Percentiles rank a stretch among this genome's conserved stretches.
Evolutionary conservation across 2,797 vertebrate genomes (phyloP).

Genomic region (Clamator glandarius): DNA sequence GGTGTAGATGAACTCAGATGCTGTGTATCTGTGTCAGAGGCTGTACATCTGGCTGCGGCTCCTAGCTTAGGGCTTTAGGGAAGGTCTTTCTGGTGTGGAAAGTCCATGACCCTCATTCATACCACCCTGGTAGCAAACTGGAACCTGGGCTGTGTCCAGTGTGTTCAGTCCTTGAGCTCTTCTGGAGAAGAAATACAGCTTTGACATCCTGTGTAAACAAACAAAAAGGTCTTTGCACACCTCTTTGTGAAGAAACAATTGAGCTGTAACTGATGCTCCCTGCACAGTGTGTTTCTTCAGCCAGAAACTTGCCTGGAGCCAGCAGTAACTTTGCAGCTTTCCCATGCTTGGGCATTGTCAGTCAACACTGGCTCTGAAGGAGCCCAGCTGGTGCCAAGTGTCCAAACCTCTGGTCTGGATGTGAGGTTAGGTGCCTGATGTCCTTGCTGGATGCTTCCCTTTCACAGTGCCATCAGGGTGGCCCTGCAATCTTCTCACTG

Average conservation of each 20-base stretch:
- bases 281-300: background rate
- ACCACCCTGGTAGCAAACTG: constrained; percentile 51
- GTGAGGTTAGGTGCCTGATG: background rate
- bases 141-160: background rate
- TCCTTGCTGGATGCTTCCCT: background rate
- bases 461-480: background rate
- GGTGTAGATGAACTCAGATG: constrained; percentile 9
- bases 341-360: background rate
- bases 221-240: constrained; percentile 31
- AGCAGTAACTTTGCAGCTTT: constrained; percentile 16
- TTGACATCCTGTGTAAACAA: constrained; percentile 20
- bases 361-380: background rate
- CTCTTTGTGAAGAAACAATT: constrained; percentile 47
- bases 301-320: constrained; percentile 2
- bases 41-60: constrained; percentile 51
- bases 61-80: background rate
- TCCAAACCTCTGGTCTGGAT: background rate
- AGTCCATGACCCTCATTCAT: constrained; percentile 2
- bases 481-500: background rate
- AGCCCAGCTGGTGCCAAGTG: background rate
- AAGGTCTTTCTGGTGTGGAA: background rate
- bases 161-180: background rate
- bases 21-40: constrained; percentile 15
- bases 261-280: constrained; percentile 55
- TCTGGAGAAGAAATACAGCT: background rate